Evolutionary conservation across 2,113 vertebrate species (phyloP).

Genomic region (Baryphthengus martii): DNA sequence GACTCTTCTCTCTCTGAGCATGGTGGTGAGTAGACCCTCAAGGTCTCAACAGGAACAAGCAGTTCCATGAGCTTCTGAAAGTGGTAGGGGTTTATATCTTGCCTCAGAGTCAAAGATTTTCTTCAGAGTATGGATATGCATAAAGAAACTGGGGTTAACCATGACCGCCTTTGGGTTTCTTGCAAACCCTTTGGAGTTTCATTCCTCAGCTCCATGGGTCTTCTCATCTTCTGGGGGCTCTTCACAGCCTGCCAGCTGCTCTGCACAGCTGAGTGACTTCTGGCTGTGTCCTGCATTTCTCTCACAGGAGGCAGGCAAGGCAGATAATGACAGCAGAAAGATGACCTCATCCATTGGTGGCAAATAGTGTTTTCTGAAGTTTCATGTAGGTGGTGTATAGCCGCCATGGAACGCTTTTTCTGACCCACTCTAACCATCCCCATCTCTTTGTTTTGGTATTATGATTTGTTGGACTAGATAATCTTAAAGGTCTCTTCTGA

Average conservation of each 20-base stretch:
- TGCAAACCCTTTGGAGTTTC: not conserved
- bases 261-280: not conserved
- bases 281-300: not conserved
- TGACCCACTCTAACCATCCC: not conserved
- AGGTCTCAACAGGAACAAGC: not conserved
- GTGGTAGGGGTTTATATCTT: not conserved
- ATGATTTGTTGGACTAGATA: not conserved
- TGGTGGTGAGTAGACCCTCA: not conserved
- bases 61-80: not conserved
- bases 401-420: not conserved
- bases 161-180: not conserved
- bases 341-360: not conserved
- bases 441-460: not conserved
- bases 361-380: not conserved
- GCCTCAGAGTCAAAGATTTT: not conserved
- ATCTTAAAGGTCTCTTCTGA: not conserved
- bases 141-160: not conserved
- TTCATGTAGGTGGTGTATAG: not conserved
- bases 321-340: not conserved
- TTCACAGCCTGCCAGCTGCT: not conserved
- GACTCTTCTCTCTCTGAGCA: not conserved
- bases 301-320: rapidly evolving
- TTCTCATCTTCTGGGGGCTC: not conserved
- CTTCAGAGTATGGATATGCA: not conserved
- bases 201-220: not conserved